Conservation (phyloP, 2,888 invertebrate genomes). For the Athalia circularis region DNA sequence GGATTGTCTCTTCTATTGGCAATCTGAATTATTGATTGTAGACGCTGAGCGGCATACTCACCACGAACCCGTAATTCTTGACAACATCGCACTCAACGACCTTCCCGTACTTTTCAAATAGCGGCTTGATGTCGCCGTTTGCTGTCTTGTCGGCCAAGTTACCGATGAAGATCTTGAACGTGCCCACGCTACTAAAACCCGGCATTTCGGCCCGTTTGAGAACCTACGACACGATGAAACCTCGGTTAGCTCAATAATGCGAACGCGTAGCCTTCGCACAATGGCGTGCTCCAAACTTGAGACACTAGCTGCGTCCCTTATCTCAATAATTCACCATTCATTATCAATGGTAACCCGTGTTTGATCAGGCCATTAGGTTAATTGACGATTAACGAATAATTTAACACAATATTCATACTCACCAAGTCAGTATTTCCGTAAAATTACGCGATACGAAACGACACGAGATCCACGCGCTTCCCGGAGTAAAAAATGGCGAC, state of each 20-base stretch:
- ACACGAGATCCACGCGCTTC: constrained; percentile 63
- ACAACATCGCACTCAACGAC: constrained; percentile 99
- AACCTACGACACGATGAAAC: constrained; percentile 56
- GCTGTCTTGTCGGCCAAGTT: constrained; percentile 96
- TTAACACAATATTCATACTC: constrained; percentile 52
- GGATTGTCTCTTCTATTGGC: neutral
- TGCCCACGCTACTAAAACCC: constrained; percentile 88
- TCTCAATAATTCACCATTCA: constrained; percentile 18
- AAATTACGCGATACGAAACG: constrained; percentile 62
- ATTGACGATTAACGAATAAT: neutral
- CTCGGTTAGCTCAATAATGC: neutral
- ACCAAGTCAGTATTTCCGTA: constrained; percentile 66
- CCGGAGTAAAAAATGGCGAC: constrained; percentile 66
- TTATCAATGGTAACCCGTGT: neutral
- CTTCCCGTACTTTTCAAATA: constrained; percentile 98
- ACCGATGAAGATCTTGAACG: constrained; percentile 98
- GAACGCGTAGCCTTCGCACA: constrained; percentile 27
- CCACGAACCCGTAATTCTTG: constrained; percentile 98
- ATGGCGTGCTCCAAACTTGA: constrained; percentile 34
- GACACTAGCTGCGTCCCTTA: constrained; percentile 29
- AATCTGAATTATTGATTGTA: constrained; percentile 22
- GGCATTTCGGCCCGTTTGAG: constrained; percentile 79
- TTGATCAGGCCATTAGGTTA: neutral
- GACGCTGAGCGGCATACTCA: constrained; percentile 67
- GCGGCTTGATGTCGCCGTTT: constrained; percentile 90